Base-by-base conservation (phyloP, 2,113 vertebrate species). In the Grallaria varia region DNA sequence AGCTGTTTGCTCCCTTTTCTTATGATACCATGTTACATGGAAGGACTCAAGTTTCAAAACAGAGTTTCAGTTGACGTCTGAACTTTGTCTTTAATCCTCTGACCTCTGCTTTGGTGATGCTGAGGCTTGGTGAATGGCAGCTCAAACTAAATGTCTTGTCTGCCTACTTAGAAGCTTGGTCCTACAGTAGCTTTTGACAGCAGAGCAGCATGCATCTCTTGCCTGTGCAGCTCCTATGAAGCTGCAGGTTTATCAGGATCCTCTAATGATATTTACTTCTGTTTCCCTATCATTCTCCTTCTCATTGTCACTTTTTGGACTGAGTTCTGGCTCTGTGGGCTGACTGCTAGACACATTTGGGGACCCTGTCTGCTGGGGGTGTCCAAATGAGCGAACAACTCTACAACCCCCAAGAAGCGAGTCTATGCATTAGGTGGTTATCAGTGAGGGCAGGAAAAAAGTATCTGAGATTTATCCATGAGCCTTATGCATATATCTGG, bases 311-410 rank as follows among this genome's bases (percentile, higher is more conserved):
- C 28, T 35, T 30, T 74, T 79, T 40, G 17, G 8, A 14, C 25
- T 1, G 0, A 37, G 31, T 66, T n/a, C 6, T 18, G 68, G 35
- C 40, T 71, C 30, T 0, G 0, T 74, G 56, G 53, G 50, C 28
- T 8, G 3, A 13, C 10, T 56, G 63, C 39, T 17, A 68, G 55
- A 59, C 0, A 1, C 14, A 60, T 24, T 27, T 33, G 59, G 53
- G 14, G 27, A 56, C 28, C 37, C 21, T 80, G 59, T 28, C 53
- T 10, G 6, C 35, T 56, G 55, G 18, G 45, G 19, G 10, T 35
- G 8, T 62, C 31, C 45, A 52, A 77, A 71, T 21, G 27, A n/a
- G 2, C 0, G 1, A 5, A 4, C 19, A 58, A 0, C 28, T 27
- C 53, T 4, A 4, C n/a, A 21, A 11, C 4, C 14, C 9, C 23